Conservation (phyloP, 1,140 invertebrate genomes). For the Drosophila asahinai region DNA sequence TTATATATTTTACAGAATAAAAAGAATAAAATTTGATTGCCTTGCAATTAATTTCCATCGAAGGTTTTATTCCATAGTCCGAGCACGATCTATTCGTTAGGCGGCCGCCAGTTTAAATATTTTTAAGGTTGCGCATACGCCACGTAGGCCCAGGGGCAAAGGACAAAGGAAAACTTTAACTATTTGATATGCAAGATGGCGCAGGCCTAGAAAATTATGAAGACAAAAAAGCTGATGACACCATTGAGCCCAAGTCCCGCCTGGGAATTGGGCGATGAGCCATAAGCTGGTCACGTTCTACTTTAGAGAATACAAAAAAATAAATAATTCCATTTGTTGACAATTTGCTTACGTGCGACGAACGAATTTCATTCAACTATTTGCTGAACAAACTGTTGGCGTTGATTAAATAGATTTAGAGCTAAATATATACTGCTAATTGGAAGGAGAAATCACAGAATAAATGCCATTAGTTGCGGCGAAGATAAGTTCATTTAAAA, state of each 20-base stretch:
- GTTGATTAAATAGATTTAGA: constrained; percentile 31
- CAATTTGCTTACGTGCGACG: constrained; percentile 72
- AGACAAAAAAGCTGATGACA: constrained; percentile 42
- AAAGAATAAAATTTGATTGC: neutral
- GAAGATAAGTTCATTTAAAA: neutral
- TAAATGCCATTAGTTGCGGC: constrained; percentile 1
- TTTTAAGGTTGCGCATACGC: constrained; percentile 51
- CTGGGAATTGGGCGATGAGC: constrained; percentile 17
- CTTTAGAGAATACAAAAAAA: constrained; percentile 42
- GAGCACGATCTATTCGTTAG: constrained; percentile 38
- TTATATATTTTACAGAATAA: neutral
- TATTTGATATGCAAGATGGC: constrained; percentile 63
- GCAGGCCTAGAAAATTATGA: constrained; percentile 54
- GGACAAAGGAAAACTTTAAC: constrained; percentile 31
- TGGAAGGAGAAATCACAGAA: neutral
- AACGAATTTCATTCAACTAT: constrained; percentile 17
- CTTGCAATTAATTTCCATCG: constrained; percentile 50
- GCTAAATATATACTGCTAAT: constrained; percentile 19
- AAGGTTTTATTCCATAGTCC: constrained; percentile 32
- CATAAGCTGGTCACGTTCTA: constrained; percentile 56
- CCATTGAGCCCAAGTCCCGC: constrained; percentile 24
- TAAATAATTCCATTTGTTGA: constrained; percentile 71
- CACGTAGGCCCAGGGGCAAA: constrained; percentile 11
- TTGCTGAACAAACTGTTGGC: constrained; percentile 25
- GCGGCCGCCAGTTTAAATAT: constrained; percentile 27